Evolutionary conservation across 2,888 invertebrate species (phyloP).

Genomic region (Stramonita haemastoma): DNA sequence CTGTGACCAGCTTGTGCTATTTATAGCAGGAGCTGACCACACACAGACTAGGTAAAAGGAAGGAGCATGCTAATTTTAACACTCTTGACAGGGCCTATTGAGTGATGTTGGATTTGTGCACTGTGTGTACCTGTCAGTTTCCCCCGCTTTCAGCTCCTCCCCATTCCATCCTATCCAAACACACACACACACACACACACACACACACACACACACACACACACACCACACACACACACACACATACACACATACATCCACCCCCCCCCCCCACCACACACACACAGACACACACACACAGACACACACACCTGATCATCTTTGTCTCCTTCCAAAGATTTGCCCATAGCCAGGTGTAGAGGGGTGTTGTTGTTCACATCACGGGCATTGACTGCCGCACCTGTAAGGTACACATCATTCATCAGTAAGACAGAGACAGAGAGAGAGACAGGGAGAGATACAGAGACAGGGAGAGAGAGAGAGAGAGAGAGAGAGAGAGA

Average conservation of each 20-base stretch:
- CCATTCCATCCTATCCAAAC: too few relatives aligned
- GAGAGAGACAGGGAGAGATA: not conserved
- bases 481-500: not conserved
- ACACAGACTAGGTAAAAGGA: too few relatives aligned
- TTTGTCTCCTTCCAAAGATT: not conserved
- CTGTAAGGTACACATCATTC: not conserved
- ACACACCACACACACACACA: not conserved
- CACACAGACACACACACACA: conserved; percentile 5
- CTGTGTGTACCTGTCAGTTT: too few relatives aligned
- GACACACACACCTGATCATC: conserved; percentile 9
- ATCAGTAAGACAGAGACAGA: not conserved
- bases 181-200: not conserved
- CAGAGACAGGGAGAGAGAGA: not conserved
- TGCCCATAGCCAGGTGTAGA: conserved; percentile 38
- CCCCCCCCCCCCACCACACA: too few relatives aligned
- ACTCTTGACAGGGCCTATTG: too few relatives aligned
- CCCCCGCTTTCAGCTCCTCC: too few relatives aligned
- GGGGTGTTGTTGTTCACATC: conserved; percentile 31
- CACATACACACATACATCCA: too few relatives aligned
- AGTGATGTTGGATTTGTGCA: too few relatives aligned
- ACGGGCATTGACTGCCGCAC: conserved; percentile 10
- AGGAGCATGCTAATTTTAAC: too few relatives aligned
- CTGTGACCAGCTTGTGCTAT: too few relatives aligned
- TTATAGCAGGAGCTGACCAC: too few relatives aligned
- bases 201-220: not conserved